Percentiles rank a stretch among this genome's conserved stretches.
Conservation (phyloP, 2,113 vertebrate genomes). For the Ptilorrhoa leucosticta region DNA sequence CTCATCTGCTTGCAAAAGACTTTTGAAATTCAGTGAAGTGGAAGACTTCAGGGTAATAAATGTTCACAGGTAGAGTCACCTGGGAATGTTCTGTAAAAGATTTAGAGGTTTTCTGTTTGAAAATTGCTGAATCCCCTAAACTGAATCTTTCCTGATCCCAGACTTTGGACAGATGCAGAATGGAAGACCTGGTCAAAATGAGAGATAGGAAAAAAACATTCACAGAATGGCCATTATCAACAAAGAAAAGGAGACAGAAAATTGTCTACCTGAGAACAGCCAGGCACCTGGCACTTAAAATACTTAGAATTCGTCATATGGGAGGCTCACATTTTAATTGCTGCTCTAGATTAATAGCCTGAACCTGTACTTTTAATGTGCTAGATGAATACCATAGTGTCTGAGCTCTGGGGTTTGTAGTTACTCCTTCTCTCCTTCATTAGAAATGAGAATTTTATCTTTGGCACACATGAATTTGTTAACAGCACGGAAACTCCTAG, state of each 20-base stretch:
- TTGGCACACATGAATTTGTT: background rate
- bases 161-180: background rate
- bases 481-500: background rate
- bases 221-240: background rate
- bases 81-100: background rate
- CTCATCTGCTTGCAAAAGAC: background rate
- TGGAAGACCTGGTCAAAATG: background rate
- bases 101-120: background rate
- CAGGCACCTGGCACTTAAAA: background rate
- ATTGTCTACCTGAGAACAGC: background rate
- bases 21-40: slow-evolving; percentile 26
- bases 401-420: background rate
- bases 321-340: background rate
- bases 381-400: background rate
- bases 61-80: background rate
- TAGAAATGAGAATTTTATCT: background rate
- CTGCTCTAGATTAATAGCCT: background rate
- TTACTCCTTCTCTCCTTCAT: background rate
- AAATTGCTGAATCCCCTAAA: background rate
- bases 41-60: slow-evolving; percentile 25
- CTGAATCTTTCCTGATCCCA: background rate
- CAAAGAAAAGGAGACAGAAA: background rate
- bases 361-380: background rate
- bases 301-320: background rate
- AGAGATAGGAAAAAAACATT: background rate